A percentile compares a stretch with the other conserved stretches of the same genome.
These are phyloP conservation scores for Cabera pusaria DNA, from an alignment of 2,888 invertebrate genomes.

Conservation along the genomic window DNA sequence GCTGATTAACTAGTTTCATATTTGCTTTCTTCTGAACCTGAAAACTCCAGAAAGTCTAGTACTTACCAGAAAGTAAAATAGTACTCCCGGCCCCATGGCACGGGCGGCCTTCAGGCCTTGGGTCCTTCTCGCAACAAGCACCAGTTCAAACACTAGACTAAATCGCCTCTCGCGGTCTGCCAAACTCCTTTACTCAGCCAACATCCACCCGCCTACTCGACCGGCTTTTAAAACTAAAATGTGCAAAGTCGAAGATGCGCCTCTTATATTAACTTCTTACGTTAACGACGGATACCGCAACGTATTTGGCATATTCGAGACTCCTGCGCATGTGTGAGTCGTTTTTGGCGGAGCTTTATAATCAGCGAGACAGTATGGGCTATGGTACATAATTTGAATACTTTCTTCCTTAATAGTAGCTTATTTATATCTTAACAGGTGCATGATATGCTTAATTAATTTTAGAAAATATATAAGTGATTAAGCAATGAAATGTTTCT, in stretches of 20 bases:
- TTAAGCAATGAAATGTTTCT: too few relatives aligned
- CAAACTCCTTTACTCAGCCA: constrained; percentile 62
- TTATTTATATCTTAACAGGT: too few relatives aligned
- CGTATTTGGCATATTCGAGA: constrained; percentile 74
- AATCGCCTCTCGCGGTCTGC: constrained; percentile 38
- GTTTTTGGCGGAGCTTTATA: constrained; percentile 49
- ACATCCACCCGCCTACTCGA: constrained; percentile 75
- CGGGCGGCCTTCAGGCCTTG: constrained; percentile 65
- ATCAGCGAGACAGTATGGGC: constrained; percentile 11
- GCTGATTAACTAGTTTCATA: too few relatives aligned
- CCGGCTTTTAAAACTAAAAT: constrained; percentile 78
- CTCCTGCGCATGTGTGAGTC: constrained; percentile 57
- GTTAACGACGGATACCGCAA: constrained; percentile 79
- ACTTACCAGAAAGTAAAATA: constrained; percentile 72
- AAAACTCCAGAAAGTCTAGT: too few relatives aligned
- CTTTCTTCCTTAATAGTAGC: too few relatives aligned
- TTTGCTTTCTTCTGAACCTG: too few relatives aligned
- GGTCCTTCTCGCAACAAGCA: constrained; percentile 26
- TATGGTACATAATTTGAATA: too few relatives aligned
- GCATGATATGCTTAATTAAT: too few relatives aligned
- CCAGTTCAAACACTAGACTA: constrained; percentile 38
- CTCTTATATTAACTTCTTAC: constrained; percentile 82
- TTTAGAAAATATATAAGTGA: too few relatives aligned
- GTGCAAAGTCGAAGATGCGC: constrained; percentile 81
- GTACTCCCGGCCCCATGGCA: constrained; percentile 74